A percentile compares a stretch with the other conserved stretches of the same genome.
phyloP scores from a whole-genome alignment of 2,797 vertebrate genomes.

The Steatocranus sp. region DNA sequence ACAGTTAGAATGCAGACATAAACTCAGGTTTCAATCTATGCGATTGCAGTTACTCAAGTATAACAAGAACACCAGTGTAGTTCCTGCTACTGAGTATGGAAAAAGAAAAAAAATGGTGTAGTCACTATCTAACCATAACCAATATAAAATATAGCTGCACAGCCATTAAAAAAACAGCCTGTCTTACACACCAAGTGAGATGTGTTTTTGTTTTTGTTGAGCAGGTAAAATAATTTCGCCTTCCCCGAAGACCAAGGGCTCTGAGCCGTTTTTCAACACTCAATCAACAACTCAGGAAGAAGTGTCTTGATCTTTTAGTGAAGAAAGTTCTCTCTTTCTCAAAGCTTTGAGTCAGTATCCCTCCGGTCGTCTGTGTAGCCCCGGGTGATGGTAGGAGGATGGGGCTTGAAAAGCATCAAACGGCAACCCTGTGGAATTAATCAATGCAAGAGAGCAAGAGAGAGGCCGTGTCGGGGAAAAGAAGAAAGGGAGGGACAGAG shows the following conservation, averaged over 20 bases:
- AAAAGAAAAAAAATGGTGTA: background rate
- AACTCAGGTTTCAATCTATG: background rate
- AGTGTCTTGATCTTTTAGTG: constrained; percentile 47
- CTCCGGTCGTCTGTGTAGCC: constrained; percentile 38
- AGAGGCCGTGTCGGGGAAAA: constrained; percentile 1
- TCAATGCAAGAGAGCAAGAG: constrained; percentile 30
- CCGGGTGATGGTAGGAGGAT: constrained; percentile 45
- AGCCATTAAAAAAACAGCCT: background rate
- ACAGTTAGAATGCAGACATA: background rate
- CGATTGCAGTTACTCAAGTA: background rate
- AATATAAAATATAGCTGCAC: background rate
- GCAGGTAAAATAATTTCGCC: constrained; percentile 12
- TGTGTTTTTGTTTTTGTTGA: background rate
- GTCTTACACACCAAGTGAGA: background rate
- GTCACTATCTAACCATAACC: background rate
- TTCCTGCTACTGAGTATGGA: background rate
- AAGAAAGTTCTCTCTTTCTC: constrained; percentile 41
- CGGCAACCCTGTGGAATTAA: constrained; percentile 56
- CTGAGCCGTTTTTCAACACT: background rate
- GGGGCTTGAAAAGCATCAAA: constrained; percentile 49
- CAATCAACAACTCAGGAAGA: constrained; percentile 38
- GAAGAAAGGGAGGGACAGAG: constrained; percentile 27
- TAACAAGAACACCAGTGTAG: background rate
- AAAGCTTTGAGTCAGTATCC: constrained; percentile 39
- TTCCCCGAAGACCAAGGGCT: constrained; percentile 7